Evolutionary conservation across 2,797 vertebrate species (phyloP).

Genomic region (Alfaro cultratus): DNA sequence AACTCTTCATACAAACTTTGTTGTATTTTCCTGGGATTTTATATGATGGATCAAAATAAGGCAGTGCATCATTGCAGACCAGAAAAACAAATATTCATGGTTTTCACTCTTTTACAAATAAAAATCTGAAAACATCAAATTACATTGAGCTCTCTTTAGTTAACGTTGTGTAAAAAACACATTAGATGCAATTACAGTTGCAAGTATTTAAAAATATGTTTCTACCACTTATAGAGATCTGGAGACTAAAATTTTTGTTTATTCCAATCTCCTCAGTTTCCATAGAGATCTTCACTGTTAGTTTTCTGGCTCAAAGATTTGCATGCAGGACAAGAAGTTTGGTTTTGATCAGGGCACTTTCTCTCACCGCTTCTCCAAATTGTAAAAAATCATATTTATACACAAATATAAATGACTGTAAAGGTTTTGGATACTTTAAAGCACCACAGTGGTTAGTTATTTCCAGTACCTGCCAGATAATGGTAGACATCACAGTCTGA

Average conservation of each 20-base stretch:
- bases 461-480: constrained; percentile 95
- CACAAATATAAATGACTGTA: constrained; percentile 2
- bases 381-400: neutral
- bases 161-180: neutral
- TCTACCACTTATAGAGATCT: neutral
- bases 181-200: neutral
- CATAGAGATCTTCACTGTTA: neutral
- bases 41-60: neutral
- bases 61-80: neutral
- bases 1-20: neutral
- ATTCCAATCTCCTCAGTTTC: too few relatives aligned
- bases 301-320: neutral
- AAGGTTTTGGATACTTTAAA: constrained; percentile 1
- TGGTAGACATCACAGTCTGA: constrained; percentile 93
- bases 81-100: neutral
- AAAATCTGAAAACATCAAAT: neutral
- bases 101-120: neutral
- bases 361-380: neutral
- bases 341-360: neutral
- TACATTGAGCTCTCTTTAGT: neutral
- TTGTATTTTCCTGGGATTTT: neutral
- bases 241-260: neutral
- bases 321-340: neutral
- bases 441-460: constrained; percentile 1
- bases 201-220: neutral